phyloP scores from a whole-genome alignment of 2,113 vertebrate species.

The Erythrolamprus reginae region DNA sequence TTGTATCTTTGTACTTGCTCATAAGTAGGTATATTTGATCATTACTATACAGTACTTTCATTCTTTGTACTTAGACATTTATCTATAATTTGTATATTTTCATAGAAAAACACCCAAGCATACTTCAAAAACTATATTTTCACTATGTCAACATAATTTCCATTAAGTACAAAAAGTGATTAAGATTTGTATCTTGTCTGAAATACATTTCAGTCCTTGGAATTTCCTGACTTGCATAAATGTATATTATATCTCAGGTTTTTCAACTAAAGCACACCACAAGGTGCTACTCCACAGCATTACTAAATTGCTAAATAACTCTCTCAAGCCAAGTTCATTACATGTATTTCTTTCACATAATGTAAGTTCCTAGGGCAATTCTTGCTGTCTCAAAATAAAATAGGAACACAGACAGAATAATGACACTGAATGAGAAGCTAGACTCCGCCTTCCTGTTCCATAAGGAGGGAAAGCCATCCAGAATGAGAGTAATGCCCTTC shows the following conservation, averaged over 20 bases:
- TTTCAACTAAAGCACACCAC: background rate
- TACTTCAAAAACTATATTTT: slow-evolving; percentile 16
- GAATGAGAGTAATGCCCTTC: background rate
- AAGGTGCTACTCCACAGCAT: background rate
- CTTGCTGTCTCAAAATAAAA: background rate
- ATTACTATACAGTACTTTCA: too few species aligned
- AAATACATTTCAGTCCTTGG: background rate
- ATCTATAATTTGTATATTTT: background rate
- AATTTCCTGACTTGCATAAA: background rate
- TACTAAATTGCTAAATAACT: background rate
- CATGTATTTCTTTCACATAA: background rate
- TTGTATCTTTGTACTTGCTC: background rate
- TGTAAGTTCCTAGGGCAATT: background rate
- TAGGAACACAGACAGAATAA: background rate
- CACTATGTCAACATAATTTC: slow-evolving; percentile 2
- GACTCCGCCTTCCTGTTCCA: background rate
- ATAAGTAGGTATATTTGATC: background rate
- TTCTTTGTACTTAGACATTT: background rate
- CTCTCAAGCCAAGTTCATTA: background rate
- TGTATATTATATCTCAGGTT: background rate
- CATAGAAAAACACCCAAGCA: background rate
- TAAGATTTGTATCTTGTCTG: background rate
- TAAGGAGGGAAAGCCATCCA: background rate
- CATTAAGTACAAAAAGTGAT: background rate
- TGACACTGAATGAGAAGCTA: background rate